A percentile compares a stretch with the other conserved stretches of the same genome.
phyloP scores from a whole-genome alignment of 2,113 vertebrate species.

The Clinocottus analis region DNA sequence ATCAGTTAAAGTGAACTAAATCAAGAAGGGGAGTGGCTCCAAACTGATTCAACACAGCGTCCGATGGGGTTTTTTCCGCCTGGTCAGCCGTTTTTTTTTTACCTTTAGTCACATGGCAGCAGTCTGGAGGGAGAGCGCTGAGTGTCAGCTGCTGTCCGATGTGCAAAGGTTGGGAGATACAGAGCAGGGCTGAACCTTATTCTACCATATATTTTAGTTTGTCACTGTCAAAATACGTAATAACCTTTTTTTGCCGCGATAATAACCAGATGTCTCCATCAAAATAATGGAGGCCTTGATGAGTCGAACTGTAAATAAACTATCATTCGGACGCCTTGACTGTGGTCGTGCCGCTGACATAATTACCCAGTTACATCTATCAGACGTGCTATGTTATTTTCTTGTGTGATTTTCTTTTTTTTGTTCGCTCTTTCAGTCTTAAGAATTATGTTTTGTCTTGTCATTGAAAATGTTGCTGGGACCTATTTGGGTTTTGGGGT shows the following conservation, averaged over 20 bases:
- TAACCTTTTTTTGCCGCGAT: not conserved
- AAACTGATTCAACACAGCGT: not conserved
- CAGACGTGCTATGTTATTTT: not conserved
- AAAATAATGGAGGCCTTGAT: not conserved
- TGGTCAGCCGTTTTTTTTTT: not conserved
- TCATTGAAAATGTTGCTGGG: not conserved
- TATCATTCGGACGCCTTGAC: not conserved
- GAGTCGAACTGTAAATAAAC: not conserved
- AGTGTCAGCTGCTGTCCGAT: not conserved
- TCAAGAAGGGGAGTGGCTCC: not conserved
- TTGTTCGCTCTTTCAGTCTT: not conserved
- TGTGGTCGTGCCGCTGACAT: not conserved
- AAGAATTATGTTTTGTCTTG: not conserved
- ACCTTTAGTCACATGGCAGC: not conserved
- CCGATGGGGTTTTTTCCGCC: not conserved
- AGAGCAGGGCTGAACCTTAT: not conserved
- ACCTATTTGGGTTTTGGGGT: not conserved
- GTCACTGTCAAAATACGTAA: not conserved
- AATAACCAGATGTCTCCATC: not conserved
- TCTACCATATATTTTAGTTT: not conserved
- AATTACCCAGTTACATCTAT: not conserved
- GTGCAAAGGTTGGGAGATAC: not conserved
- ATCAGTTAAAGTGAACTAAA: conserved; percentile 9
- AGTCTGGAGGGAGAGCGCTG: not conserved
- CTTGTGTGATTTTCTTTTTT: not conserved